These are phyloP conservation scores for Okamejei kenojei DNA, from an alignment of 2,797 vertebrate species.

Conservation along the genomic window DNA sequence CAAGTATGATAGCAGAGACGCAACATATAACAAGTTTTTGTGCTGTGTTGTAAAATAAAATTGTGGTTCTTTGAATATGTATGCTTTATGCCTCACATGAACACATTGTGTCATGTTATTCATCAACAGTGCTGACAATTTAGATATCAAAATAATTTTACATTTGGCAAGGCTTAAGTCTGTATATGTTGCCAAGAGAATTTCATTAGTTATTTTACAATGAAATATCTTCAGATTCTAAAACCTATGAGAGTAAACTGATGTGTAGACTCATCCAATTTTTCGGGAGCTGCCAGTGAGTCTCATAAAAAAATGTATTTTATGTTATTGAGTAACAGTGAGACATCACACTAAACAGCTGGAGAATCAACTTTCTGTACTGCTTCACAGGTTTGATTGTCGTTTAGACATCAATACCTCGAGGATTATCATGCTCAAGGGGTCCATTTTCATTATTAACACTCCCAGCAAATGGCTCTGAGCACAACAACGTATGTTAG, in stretches of 20 bases:
- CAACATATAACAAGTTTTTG: too few relatives aligned
- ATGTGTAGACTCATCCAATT: neutral
- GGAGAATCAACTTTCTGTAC: neutral
- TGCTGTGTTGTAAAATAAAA: too few relatives aligned
- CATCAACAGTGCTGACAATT: neutral
- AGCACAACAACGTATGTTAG: neutral
- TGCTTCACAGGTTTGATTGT: neutral
- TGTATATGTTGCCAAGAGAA: neutral
- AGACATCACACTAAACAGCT: neutral
- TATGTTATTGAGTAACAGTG: neutral
- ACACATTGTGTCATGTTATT: too few relatives aligned
- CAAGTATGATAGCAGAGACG: too few relatives aligned
- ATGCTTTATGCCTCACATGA: too few relatives aligned
- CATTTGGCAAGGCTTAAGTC: neutral
- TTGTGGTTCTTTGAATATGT: too few relatives aligned
- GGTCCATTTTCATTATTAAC: neutral
- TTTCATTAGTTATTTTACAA: neutral
- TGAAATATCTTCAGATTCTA: neutral
- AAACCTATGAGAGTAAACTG: neutral
- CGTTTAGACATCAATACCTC: neutral
- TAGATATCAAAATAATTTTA: neutral
- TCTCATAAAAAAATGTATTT: neutral
- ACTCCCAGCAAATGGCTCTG: neutral
- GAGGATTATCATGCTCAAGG: neutral
- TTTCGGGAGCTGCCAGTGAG: neutral